A percentile compares a stretch with the other conserved stretches of the same genome.
These are phyloP conservation scores for Python bivittatus DNA, from an alignment of 2,113 vertebrate species.

Conservation along the genomic window DNA sequence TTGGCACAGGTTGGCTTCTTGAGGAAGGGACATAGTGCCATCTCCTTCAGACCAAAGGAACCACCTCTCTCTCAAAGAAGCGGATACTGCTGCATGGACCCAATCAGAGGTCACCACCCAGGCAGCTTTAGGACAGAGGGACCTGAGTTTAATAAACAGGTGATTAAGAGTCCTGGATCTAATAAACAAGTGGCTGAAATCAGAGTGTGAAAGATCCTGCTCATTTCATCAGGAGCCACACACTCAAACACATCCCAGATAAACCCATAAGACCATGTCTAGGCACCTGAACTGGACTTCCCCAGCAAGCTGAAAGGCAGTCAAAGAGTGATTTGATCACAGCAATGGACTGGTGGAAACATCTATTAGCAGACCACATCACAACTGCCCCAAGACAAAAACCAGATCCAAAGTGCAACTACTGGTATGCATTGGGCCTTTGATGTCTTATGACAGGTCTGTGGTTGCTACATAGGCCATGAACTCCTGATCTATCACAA, in stretches of 20 bases:
- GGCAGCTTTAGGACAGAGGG: neutral
- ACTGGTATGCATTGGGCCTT: neutral
- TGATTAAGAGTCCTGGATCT: too few relatives aligned
- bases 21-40: neutral
- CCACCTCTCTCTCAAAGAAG: neutral
- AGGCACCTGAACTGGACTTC: too few relatives aligned
- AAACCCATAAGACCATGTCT: too few relatives aligned
- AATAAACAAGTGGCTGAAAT: too few relatives aligned
- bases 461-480: neutral
- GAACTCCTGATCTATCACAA: neutral
- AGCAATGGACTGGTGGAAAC: too few relatives aligned
- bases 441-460: neutral
- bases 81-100: neutral
- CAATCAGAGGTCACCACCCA: neutral
- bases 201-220: too few relatives aligned
- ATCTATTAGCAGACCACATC: neutral
- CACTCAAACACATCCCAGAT: too few relatives aligned
- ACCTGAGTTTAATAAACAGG: neutral
- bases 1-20: neutral
- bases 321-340: too few relatives aligned
- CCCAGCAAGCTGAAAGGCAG: too few relatives aligned
- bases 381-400: neutral
- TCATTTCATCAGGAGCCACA: too few relatives aligned
- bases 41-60: neutral
- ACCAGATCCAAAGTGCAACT: neutral